Evolutionary conservation across 2,888 invertebrate species (phyloP).

Genomic region (Agrenia bidenticulata): DNA sequence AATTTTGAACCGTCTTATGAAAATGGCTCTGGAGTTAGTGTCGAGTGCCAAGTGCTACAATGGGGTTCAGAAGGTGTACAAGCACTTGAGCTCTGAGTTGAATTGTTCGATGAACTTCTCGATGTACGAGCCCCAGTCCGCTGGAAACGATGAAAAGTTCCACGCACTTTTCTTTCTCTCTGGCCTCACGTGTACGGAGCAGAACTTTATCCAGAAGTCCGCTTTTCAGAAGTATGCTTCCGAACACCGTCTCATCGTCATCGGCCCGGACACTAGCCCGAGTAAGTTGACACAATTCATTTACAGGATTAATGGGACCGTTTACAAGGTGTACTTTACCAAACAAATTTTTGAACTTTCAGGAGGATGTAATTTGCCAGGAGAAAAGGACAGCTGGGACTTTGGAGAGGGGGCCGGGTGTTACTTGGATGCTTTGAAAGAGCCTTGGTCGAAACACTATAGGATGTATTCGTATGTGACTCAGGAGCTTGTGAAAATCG

Average conservation of each 20-base stretch:
- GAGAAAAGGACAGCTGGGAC: constrained; percentile 89
- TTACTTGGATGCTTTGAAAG: constrained; percentile 86
- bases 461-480: constrained; percentile 95
- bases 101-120: constrained; percentile 93
- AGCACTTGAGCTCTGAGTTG: constrained; percentile 64
- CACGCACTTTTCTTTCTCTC: constrained; percentile 90
- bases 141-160: constrained; percentile 60
- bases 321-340: no score
- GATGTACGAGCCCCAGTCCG: constrained; percentile 78
- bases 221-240: constrained; percentile 92
- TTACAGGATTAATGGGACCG: no score
- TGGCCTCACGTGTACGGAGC: constrained; percentile 75
- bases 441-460: constrained; percentile 91
- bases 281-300: no score
- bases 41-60: constrained; percentile 74
- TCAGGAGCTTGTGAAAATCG: constrained; percentile 73
- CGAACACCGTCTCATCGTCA: constrained; percentile 78
- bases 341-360: no score
- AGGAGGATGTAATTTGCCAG: constrained; percentile 71
- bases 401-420: constrained; percentile 95
- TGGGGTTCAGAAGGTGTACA: constrained; percentile 79
- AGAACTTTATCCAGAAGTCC: constrained; percentile 92
- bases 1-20: not conserved
- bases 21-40: constrained; percentile 55
- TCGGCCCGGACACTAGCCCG: constrained; percentile 96